Percentiles rank a stretch among this genome's conserved stretches.
Evolutionary conservation across 2,888 invertebrate genomes (phyloP).

Genomic region (Mamestra brassicae): DNA sequence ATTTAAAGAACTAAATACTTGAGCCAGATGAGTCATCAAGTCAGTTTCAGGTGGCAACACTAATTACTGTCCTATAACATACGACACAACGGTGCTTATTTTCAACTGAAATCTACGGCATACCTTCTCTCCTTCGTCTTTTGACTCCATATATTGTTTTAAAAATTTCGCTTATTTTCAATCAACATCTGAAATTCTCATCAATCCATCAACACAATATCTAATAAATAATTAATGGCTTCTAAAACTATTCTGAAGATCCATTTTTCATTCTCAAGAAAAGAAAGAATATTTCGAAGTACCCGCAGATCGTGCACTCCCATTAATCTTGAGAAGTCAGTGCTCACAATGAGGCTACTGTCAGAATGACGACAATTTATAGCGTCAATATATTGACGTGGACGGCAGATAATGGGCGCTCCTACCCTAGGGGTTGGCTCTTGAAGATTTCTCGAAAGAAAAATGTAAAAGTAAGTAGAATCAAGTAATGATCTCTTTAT

Average conservation of each 20-base stretch:
- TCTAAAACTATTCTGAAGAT: slow-evolving; percentile 24
- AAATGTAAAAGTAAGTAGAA: background rate
- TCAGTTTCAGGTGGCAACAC: background rate
- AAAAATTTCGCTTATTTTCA: slow-evolving; percentile 1
- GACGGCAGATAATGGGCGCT: slow-evolving; percentile 60
- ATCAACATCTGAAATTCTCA: slow-evolving; percentile 17
- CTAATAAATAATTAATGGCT: slow-evolving; percentile 35
- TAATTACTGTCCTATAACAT: background rate
- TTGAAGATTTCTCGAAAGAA: slow-evolving; percentile 9
- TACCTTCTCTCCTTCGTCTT: too few relatives aligned
- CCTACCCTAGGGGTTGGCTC: slow-evolving; percentile 5
- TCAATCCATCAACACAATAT: slow-evolving; percentile 13
- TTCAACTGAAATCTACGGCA: background rate
- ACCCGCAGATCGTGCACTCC: slow-evolving; percentile 23
- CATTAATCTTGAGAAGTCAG: slow-evolving; percentile 58
- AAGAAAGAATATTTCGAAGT: slow-evolving; percentile 25
- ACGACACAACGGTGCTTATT: background rate
- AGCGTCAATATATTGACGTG: slow-evolving; percentile 61
- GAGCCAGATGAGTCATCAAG: background rate
- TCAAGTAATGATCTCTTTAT: too few relatives aligned
- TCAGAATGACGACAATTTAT: slow-evolving; percentile 62
- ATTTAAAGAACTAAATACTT: too few relatives aligned
- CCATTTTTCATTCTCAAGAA: slow-evolving; percentile 51
- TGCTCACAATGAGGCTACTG: slow-evolving; percentile 56
- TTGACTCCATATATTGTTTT: background rate